phyloP scores from a whole-genome alignment of 2,797 vertebrate species.

The Okamejei kenojei region DNA sequence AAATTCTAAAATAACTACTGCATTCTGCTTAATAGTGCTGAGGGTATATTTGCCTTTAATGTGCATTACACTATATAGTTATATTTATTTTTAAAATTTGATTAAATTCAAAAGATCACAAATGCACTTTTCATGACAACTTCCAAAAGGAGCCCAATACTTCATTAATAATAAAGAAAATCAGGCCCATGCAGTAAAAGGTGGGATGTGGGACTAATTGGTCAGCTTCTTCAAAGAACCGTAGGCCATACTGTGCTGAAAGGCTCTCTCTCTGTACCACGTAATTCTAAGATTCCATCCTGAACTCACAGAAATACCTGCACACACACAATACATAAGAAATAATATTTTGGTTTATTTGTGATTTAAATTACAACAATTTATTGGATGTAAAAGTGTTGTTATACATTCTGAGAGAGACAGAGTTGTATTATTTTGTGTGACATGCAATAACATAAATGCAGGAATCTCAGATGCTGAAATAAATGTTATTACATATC shows the following conservation, averaged over 20 bases:
- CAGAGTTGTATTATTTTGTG: not conserved
- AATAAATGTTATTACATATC: not conserved
- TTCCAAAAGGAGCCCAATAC: too few species aligned
- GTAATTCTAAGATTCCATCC: not conserved
- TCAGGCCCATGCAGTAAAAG: not conserved
- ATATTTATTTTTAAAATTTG: not conserved
- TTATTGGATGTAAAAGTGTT: not conserved
- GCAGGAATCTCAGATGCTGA: not conserved
- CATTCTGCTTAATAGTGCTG: not conserved
- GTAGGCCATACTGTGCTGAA: not conserved
- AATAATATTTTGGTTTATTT: not conserved
- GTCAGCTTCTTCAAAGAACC: not conserved
- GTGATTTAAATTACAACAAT: not conserved
- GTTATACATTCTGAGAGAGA: not conserved
- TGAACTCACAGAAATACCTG: not conserved
- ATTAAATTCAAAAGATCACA: not conserved
- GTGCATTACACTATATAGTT: not conserved
- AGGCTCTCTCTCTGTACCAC: not conserved
- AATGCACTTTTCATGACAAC: not conserved
- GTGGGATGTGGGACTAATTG: not conserved
- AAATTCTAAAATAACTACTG: slow-evolving; percentile 2
- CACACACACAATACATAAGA: slow-evolving; percentile 27
- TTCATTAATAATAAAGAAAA: not conserved
- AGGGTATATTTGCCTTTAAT: not conserved
- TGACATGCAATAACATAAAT: not conserved